Evolutionary conservation across 2,888 invertebrate species (phyloP).

Genomic region (Drosophila mimetica): DNA sequence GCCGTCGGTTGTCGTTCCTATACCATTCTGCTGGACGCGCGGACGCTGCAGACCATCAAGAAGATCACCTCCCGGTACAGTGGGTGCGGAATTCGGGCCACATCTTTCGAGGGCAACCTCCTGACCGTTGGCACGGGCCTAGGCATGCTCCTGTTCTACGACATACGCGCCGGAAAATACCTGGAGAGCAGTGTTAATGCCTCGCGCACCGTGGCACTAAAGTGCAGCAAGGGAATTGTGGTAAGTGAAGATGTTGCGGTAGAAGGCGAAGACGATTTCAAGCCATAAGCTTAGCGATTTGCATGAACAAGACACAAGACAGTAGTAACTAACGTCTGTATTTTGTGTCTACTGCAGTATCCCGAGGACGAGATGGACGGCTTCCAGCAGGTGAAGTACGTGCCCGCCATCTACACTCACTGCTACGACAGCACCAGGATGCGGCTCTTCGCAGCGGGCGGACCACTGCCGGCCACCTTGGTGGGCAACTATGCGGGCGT

Average conservation of each 20-base stretch:
- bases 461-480: constrained; percentile 95
- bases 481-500: constrained; percentile 97
- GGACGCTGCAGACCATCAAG: constrained; percentile 92
- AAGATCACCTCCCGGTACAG: constrained; percentile 94
- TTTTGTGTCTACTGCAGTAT: constrained; percentile 86
- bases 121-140: constrained; percentile 97
- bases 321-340: too few species aligned
- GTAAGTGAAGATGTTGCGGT: constrained; percentile 84
- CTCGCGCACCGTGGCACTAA: constrained; percentile 93
- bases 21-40: constrained; percentile 94
- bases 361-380: constrained; percentile 94
- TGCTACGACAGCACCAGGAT: constrained; percentile 97
- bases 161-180: constrained; percentile 95
- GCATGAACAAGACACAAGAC: too few species aligned
- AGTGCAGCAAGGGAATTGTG: constrained; percentile 95
- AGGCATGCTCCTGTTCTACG: constrained; percentile 96
- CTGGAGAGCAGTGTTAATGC: constrained; percentile 95
- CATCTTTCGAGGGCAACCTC: constrained; percentile 95
- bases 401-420: constrained; percentile 97
- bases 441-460: constrained; percentile 96
- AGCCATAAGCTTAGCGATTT: too few species aligned
- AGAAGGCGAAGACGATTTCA: too few species aligned
- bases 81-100: constrained; percentile 96
- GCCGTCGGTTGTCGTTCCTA: constrained; percentile 97
- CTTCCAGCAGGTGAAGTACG: constrained; percentile 93